Conservation (phyloP, 2,797 vertebrate genomes). For the Linurgus olivaceus region DNA sequence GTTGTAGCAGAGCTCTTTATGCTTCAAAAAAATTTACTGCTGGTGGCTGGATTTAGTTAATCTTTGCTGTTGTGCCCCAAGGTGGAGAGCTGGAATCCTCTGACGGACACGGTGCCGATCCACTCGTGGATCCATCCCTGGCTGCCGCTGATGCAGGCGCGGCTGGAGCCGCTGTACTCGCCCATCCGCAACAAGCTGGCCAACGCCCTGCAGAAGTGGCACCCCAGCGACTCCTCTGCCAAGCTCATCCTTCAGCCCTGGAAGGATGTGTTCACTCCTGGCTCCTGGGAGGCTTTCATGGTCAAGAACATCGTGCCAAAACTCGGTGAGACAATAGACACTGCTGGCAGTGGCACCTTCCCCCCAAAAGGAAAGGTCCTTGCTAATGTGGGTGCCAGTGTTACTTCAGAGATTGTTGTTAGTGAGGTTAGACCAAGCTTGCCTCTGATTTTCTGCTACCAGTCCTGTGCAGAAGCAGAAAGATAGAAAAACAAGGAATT, state of each 20-base stretch:
- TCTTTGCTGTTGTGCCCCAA: constrained; percentile 9
- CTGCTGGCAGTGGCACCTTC: background rate
- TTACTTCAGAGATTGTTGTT: background rate
- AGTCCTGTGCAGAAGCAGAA: background rate
- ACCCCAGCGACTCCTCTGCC: constrained; percentile 93
- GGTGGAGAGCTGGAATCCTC: constrained; percentile 96
- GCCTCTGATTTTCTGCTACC: background rate
- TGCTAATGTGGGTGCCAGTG: background rate
- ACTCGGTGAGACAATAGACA: constrained; percentile 77
- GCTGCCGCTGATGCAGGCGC: constrained; percentile 91
- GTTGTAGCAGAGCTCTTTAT: background rate
- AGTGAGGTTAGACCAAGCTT: background rate
- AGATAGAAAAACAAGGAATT: background rate
- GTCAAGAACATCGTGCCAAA: constrained; percentile 98
- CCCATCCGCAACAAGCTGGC: constrained; percentile 95
- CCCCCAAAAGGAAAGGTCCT: fast-evolving
- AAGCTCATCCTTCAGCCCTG: constrained; percentile 97
- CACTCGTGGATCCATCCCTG: constrained; percentile 98
- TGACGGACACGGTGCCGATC: constrained; percentile 97
- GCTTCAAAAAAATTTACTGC: background rate
- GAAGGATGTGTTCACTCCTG: constrained; percentile 94
- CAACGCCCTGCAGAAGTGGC: constrained; percentile 94
- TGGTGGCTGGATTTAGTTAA: background rate
- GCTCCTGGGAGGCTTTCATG: constrained; percentile 99
- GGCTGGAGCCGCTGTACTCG: constrained; percentile 91